phyloP scores from a whole-genome alignment of 2,797 vertebrate genomes.

The Muraenolepis orangiensis region DNA sequence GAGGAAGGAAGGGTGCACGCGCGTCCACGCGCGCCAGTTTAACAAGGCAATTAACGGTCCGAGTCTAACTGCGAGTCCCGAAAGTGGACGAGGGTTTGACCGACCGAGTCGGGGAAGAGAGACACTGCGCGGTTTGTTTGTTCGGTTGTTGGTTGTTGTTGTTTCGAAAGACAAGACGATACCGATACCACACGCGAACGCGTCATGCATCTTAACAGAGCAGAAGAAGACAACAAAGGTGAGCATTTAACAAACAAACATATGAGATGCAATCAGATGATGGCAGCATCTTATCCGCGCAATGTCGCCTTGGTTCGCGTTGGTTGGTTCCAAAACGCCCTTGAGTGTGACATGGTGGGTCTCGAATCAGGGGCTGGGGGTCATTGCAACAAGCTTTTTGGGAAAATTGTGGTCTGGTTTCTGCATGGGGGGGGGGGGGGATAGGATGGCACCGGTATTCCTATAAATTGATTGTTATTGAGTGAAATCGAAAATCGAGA shows the following conservation, averaged over 20 bases:
- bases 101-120: slow-evolving; percentile 48
- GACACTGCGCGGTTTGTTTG: slow-evolving; percentile 30
- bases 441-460: too few species aligned
- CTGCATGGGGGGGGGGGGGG: too few species aligned
- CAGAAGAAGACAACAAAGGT: slow-evolving; percentile 77
- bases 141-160: too few species aligned
- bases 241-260: slow-evolving; percentile 50
- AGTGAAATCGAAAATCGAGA: background rate
- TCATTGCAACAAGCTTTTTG: slow-evolving; percentile 54
- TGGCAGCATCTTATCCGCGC: slow-evolving; percentile 1
- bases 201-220: slow-evolving; percentile 79
- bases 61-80: slow-evolving; percentile 28
- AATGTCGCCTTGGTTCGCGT: slow-evolving; percentile 41
- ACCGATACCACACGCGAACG: slow-evolving; percentile 47
- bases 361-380: slow-evolving; percentile 58
- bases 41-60: slow-evolving; percentile 50
- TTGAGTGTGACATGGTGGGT: slow-evolving; percentile 67
- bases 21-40: slow-evolving; percentile 59
- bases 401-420: slow-evolving; percentile 27
- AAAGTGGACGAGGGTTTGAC: slow-evolving; percentile 63
- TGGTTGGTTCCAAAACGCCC: slow-evolving; percentile 68
- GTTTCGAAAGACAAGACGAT: slow-evolving; percentile 29
- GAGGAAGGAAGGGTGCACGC: slow-evolving; percentile 62
- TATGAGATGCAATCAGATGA: slow-evolving; percentile 33
- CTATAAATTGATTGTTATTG: too few species aligned